Evolutionary conservation across 64 coral and sea anemone genomes (phyloP), one percentile per base, ranked within the genome.

Genomic region (Hydrozoanthus tunicans): DNA sequence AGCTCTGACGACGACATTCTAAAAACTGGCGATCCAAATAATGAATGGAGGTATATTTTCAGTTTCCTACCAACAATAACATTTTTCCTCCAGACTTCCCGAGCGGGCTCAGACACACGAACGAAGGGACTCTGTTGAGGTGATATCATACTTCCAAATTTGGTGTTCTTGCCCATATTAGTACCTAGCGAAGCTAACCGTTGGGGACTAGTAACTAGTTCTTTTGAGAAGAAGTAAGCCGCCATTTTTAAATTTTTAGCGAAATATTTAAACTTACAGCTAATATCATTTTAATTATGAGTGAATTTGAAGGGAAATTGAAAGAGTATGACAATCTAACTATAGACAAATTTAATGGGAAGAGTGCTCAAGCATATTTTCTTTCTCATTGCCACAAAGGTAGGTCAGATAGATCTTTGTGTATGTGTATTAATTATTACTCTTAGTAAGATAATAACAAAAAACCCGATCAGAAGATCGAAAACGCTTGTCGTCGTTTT

Each of bases 301-400:
- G 84, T 51, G 84, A 88, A 61, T 88, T 88, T 88, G 68, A 43
- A 59, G 84, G 84, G 68, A 88, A 43, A 57, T 23, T 88, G 24
- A 88, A 73, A 72, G 84, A 88, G 20, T 88, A 88, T 23, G 74
- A 6, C 54, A 73, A 88, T 59, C 60, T 88, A 88, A 6, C 84
- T 24, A 58, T 88, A 23, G 84, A 88, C 66, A 58, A 58, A 13
- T 88, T 88, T 12, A 69, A 88, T 88, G 55, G 56, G 5, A 88
- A 73, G 56, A 70, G 57, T 27, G 84, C 10, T 61, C 84, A 88
- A 61, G 84, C 84, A 59, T 88, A 88, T 88, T 88, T 88, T 74
- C 84, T 88, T 59, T 88, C 84, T 61, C 84, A 88, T 57, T 88
- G 84, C 55, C 84, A 88, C 24, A 88, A 88, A 88, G 84, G 84